Percentiles rank a stretch among this genome's conserved stretches.
Evolutionary conservation across 1,140 invertebrate genomes (phyloP).

Genomic region (Phymorhynchus buccinoides): DNA sequence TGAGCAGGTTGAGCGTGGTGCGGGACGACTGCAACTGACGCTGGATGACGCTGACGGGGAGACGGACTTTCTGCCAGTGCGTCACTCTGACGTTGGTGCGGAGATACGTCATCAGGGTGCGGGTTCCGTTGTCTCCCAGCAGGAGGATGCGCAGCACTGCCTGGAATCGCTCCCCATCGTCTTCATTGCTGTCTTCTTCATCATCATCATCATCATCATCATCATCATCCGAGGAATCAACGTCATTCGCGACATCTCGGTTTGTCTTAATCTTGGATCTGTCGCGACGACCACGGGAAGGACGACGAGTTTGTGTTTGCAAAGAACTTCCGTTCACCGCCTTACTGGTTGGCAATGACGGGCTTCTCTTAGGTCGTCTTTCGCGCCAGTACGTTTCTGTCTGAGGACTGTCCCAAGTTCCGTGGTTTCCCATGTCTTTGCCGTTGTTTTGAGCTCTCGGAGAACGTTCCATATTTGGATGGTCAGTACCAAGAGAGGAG

Average conservation of each 20-base stretch:
- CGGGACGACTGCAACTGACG: constrained; percentile 16
- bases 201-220: not conserved
- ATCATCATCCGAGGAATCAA: not conserved
- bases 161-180: not conserved
- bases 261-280: too few species aligned
- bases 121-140: constrained; percentile 26
- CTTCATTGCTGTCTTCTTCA: not conserved
- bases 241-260: not conserved
- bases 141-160: constrained; percentile 36
- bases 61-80: constrained; percentile 43
- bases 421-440: not conserved
- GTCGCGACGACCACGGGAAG: not conserved
- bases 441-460: too few species aligned
- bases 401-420: not conserved
- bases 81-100: constrained; percentile 43
- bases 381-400: not conserved
- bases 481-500: too few species aligned
- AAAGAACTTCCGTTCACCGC: not conserved
- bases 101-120: constrained; percentile 38
- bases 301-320: not conserved
- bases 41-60: constrained; percentile 43
- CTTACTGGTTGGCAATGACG: not conserved
- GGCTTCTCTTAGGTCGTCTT: not conserved
- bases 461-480: not conserved
- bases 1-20: constrained; percentile 28